A percentile compares a stretch with the other conserved stretches of the same genome.
Evolutionary conservation across 2,113 vertebrate genomes (phyloP).

Genomic region (Muscicapa adusta): DNA sequence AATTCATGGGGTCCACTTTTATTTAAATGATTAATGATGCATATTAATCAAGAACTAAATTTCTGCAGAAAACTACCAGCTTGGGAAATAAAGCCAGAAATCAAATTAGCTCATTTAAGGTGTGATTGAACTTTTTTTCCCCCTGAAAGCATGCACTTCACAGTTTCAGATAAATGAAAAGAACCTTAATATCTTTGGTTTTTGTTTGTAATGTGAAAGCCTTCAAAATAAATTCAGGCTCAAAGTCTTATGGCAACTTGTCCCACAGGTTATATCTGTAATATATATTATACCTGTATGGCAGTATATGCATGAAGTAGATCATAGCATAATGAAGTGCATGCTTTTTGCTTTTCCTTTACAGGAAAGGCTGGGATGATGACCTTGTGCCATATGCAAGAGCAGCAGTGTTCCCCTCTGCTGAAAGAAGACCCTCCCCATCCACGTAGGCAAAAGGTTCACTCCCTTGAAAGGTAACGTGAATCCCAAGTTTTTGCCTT

Average conservation of each 20-base stretch:
- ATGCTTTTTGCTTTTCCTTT: not conserved
- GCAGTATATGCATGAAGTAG: not conserved
- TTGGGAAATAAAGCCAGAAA: conserved; percentile 33
- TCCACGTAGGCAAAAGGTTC: not conserved
- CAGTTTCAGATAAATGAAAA: not conserved
- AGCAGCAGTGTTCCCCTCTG: not conserved
- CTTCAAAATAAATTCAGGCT: not conserved
- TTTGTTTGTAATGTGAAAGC: not conserved
- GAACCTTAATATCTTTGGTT: not conserved
- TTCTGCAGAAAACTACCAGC: conserved; percentile 15
- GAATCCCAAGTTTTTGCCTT: not conserved
- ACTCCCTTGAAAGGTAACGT: not conserved
- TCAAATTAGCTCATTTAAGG: conserved; percentile 45
- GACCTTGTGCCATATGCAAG: not conserved
- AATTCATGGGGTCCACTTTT: conserved; percentile 47
- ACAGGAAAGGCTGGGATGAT: not conserved
- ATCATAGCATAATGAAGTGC: not conserved
- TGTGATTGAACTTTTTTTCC: not conserved
- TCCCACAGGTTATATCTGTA: not conserved
- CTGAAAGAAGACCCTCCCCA: not conserved
- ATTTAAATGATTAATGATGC: conserved; percentile 59
- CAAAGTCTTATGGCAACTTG: not conserved
- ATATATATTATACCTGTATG: not conserved
- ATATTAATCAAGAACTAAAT: conserved; percentile 51
- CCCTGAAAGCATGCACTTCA: not conserved